Evolutionary conservation across 2,113 vertebrate genomes (phyloP), one percentile per base, ranked within the genome.

Genomic region (Edolisoma coerulescens): DNA sequence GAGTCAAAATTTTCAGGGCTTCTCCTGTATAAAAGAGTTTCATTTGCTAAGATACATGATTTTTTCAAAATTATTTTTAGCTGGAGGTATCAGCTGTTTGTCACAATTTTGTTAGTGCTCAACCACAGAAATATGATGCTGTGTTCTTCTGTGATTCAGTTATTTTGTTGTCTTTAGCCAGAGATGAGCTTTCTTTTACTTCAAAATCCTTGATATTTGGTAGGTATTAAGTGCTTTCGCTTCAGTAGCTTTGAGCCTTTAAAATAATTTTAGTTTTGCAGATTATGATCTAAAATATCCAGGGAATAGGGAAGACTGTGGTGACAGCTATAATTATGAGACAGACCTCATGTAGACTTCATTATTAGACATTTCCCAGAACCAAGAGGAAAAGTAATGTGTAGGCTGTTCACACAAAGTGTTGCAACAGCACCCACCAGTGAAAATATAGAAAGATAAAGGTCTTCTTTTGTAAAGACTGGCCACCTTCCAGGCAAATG

Each of bases 361-460:
- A 41, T 86, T 80, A 84, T 74, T 50, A 93, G 77, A 71, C 14
- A 32, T 63, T 87, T 95, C 87, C 45, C 28, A 73, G 56, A 93
- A 95, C 3, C 7, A 59, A 20, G 33, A 57, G 17, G 9, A 70
- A 73, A 84, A 74, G 24, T 68, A 79, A 18, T 44, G 33, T 24
- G n/a, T 69, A 54, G 84, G 76, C 16, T 76, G 35, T 56, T 95
- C 75, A 68, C 57, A 52, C 15, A 84, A 84, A 94, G 35, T 59
- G 13, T 28, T 94, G 84, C 47, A 69, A 65, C 76, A 84, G 75
- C 70, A 86, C 41, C 75, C 61, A 64, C 56, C 4, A 2, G 33
- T 42, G 84, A 77, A 74, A 73, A 74, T 15, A 5, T 13, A 77
- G 32, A 19, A 89, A 61, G 86, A 69, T 37, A 77, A 84, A 78